Percentiles rank a stretch among this genome's conserved stretches.
Evolutionary conservation across 2,797 vertebrate genomes (phyloP).

Genomic region (Peromyscus eremicus): DNA sequence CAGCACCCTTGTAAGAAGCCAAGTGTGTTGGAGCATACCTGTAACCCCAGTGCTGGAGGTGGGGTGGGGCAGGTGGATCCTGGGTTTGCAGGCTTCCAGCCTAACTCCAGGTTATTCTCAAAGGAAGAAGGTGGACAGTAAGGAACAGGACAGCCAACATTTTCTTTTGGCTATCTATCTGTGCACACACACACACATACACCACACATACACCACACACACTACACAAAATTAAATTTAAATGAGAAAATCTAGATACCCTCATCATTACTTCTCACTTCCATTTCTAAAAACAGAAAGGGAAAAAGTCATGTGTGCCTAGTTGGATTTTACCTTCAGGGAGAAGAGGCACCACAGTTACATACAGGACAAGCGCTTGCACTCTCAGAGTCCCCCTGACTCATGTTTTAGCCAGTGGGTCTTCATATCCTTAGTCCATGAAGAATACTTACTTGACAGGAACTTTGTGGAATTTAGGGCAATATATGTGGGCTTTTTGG

Average conservation of each 20-base stretch:
- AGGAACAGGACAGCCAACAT: not conserved
- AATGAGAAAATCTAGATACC: not conserved
- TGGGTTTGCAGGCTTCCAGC: not conserved
- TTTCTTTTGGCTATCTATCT: not conserved
- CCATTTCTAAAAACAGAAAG: not conserved
- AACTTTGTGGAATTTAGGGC: slow-evolving; percentile 18
- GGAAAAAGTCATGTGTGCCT: not conserved
- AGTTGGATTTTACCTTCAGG: slow-evolving; percentile 51
- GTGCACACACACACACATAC: not conserved
- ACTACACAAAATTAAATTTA: not conserved
- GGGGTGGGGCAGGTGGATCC: too few species aligned
- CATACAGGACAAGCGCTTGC: not conserved
- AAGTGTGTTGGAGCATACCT: not conserved
- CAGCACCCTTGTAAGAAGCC: not conserved
- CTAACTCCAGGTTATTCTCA: not conserved
- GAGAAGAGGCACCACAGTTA: not conserved
- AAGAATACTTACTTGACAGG: slow-evolving; percentile 50
- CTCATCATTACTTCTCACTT: not conserved
- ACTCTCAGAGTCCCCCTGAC: not conserved
- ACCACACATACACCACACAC: too few species aligned
- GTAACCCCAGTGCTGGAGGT: too few species aligned
- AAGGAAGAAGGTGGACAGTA: not conserved
- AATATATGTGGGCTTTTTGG: not conserved
- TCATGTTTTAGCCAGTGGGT: not conserved
- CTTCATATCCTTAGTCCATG: slow-evolving; percentile 2